Base-by-base conservation (phyloP, 2,797 vertebrate species). In the Macropus fuliginosus region DNA sequence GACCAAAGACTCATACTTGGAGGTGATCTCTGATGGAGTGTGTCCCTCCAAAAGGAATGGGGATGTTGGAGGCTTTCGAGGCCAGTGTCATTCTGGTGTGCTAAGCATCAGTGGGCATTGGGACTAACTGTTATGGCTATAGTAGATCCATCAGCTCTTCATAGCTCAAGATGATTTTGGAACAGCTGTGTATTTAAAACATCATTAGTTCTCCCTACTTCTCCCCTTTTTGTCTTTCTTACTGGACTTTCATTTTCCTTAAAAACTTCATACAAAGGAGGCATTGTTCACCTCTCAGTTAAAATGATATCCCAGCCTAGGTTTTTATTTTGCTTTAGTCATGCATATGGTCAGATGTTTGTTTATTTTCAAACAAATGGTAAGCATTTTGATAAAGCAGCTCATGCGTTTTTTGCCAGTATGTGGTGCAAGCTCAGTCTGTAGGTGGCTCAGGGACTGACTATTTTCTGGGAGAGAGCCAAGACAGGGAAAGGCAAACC, bases 281-380 rank as follows among this genome's bases (percentile, higher is more conserved):
- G 0, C 4, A 54, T 27, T 2, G 54, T 40, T 59, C 16, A 5
- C 52, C 56, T n/a, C 91, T 92, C 11, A 0, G 55, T 95, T 90
- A 54, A 34, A 55, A 87, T 0, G 13, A 55, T 16, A 94, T 59
- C 96, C 55, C 16, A 28, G 57, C n/a, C 54, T 46, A 92, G 59
- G 54, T 90, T 94, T 94, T 91, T 95, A 94, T 97, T 96, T 94
- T 34, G 59, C 56, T 90, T 96, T 92, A 87, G 89, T 95, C 54
- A 54, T 0, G 12, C 91, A 62, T 62, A 5, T 91, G 96, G 96
- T 95, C 93, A 46, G 21, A 94, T 96, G 97, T 62, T 0, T 1
- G 34, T 87, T 81, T 55, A 90, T 94, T 95, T 97, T 95, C 91
- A 91, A 91, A 66, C 3, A n/a, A 89, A 89, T 91, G 28, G 3